Percentiles rank a stretch among this genome's conserved stretches.
These are phyloP conservation scores for Hemicrepidius hirtus DNA, from an alignment of 2,888 invertebrate genomes.

Conservation along the genomic window DNA sequence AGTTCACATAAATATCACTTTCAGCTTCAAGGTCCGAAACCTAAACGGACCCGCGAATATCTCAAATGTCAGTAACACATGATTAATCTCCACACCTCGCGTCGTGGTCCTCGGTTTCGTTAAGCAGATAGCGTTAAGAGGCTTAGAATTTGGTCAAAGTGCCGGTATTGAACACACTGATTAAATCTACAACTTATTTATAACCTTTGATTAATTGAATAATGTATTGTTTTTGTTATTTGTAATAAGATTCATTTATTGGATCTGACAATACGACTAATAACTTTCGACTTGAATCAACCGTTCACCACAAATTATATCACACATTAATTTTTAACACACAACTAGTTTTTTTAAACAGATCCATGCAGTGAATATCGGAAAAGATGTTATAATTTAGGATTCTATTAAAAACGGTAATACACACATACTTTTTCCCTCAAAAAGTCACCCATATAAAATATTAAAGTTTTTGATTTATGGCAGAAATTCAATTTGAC, in stretches of 20 bases:
- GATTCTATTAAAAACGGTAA: neutral
- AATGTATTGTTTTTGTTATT: conserved; percentile 19
- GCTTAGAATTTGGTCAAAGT: conserved; percentile 47
- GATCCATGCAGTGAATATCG: no score
- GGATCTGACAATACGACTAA: conserved; percentile 27
- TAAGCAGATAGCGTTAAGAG: conserved; percentile 44
- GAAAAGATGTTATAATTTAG: conserved; percentile 10
- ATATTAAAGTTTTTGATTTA: no score
- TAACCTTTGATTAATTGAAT: conserved; percentile 41
- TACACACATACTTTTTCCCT: neutral
- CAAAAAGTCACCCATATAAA: neutral
- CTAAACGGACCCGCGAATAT: conserved; percentile 52
- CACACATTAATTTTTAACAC: neutral
- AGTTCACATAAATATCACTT: conserved; percentile 57
- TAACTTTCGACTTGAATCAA: conserved; percentile 1
- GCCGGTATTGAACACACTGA: conserved; percentile 44
- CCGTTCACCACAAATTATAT: neutral
- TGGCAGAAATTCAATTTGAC: no score
- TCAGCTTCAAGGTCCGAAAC: conserved; percentile 46
- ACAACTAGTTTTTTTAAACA: neutral
- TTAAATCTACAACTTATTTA: conserved; percentile 47
- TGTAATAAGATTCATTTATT: conserved; percentile 18
- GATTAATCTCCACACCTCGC: conserved; percentile 53
- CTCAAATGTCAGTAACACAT: conserved; percentile 50
- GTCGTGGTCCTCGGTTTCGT: conserved; percentile 35